Evolutionary conservation across 2,113 vertebrate genomes (phyloP).

Genomic region (Rutilus rutilus): DNA sequence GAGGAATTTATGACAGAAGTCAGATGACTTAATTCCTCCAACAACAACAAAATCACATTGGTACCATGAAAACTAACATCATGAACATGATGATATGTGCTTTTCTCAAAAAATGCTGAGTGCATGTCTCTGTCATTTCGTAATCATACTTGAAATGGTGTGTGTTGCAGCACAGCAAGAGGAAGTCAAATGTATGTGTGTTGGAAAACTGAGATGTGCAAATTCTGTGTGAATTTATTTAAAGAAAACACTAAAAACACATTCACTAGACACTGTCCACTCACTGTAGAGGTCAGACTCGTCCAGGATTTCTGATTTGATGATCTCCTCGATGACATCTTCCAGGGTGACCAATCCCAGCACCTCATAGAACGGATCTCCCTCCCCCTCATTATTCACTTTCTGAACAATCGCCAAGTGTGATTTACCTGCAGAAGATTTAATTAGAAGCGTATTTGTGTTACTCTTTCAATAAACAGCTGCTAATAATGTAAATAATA

Average conservation of each 20-base stretch:
- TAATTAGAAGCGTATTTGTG: neutral
- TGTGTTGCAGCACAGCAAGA: neutral
- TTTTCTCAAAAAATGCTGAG: neutral
- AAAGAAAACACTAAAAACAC: neutral
- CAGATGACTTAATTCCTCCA: neutral
- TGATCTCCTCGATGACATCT: constrained; percentile 96
- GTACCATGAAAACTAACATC: no score
- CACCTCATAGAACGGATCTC: constrained; percentile 97
- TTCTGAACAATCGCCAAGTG: constrained; percentile 98
- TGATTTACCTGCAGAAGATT: constrained; percentile 83
- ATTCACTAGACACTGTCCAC: constrained; percentile 48
- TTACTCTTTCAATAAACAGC: neutral
- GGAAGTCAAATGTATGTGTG: neutral
- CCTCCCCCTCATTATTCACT: constrained; percentile 96
- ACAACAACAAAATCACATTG: neutral
- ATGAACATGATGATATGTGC: neutral
- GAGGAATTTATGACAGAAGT: neutral
- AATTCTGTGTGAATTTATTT: neutral
- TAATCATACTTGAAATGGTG: neutral
- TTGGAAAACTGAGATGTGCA: neutral
- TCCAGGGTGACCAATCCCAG: constrained; percentile 93
- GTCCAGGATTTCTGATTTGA: constrained; percentile 93
- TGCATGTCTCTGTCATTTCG: neutral
- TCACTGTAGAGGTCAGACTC: constrained; percentile 93
- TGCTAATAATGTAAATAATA: neutral